Conservation (phyloP, 2,113 vertebrate species). For the Nesogale talazaci region DNA sequence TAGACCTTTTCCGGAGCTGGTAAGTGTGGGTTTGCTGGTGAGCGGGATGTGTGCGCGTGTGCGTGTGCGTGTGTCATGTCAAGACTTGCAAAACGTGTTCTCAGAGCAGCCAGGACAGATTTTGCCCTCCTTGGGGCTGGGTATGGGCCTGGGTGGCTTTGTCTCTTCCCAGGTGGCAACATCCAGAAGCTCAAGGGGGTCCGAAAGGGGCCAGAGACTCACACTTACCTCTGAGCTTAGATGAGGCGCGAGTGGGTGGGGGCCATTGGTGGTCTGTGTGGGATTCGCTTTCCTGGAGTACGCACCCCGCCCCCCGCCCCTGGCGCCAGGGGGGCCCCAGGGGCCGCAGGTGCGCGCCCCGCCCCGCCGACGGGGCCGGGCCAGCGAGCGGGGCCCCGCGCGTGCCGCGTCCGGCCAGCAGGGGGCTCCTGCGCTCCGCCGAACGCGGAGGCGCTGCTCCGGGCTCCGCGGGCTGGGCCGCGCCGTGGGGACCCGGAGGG, state of each 20-base stretch:
- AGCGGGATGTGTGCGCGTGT: background rate
- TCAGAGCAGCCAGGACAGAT: constrained; percentile 43
- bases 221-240: constrained; percentile 71
- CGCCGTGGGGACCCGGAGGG: background rate
- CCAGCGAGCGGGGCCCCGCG: constrained; percentile 48
- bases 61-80: background rate
- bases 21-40: constrained; percentile 16
- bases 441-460: background rate
- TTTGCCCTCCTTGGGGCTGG: background rate
- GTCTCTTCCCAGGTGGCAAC: background rate
- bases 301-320: background rate
- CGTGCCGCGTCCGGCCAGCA: constrained; percentile 76
- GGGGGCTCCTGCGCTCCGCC: constrained; percentile 83
- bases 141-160: background rate
- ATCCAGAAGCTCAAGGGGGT: background rate
- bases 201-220: background rate
- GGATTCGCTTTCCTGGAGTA: constrained; percentile 25
- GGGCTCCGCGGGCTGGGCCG: background rate
- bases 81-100: constrained; percentile 63
- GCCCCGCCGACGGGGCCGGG: background rate
- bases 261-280: constrained; percentile 31
- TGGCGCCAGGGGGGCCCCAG: background rate
- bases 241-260: constrained; percentile 51
- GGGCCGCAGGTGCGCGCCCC: background rate
- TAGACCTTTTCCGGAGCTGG: background rate